These are phyloP conservation scores for Nasonia longicornis DNA, from an alignment of 1,140 invertebrate species.

Conservation along the genomic window DNA sequence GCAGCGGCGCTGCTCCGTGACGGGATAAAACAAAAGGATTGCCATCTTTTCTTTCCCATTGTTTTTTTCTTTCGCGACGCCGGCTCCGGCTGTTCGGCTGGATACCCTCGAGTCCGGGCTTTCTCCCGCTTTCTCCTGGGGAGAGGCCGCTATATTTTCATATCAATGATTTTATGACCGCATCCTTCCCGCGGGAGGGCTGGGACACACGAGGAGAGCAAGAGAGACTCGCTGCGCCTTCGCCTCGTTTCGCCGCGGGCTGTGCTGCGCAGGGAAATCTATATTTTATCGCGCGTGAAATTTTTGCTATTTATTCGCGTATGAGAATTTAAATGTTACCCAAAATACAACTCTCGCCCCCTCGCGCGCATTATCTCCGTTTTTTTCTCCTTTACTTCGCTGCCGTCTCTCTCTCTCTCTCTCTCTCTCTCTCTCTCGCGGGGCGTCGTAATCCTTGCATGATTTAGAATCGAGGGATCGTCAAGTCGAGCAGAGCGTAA, in stretches of 20 bases:
- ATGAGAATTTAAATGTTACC: constrained; percentile 71
- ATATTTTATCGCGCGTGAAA: constrained; percentile 71
- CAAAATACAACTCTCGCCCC: constrained; percentile 57
- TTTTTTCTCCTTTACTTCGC: constrained; percentile 33
- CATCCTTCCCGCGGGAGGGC: constrained; percentile 60
- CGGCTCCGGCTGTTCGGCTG: constrained; percentile 55
- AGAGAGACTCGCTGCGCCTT: constrained; percentile 24
- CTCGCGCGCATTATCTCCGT: neutral
- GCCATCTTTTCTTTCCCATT: constrained; percentile 44
- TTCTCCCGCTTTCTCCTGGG: constrained; percentile 33
- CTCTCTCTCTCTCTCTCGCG: neutral
- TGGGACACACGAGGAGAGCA: constrained; percentile 23
- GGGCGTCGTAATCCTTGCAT: constrained; percentile 61
- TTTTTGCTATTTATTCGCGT: constrained; percentile 71
- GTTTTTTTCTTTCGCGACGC: constrained; percentile 50
- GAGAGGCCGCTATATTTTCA: constrained; percentile 67
- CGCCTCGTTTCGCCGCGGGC: constrained; percentile 48
- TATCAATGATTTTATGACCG: constrained; percentile 71
- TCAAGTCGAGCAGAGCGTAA: constrained; percentile 34
- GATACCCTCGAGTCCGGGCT: constrained; percentile 53
- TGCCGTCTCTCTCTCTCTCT: constrained; percentile 23
- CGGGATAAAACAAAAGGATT: constrained; percentile 60
- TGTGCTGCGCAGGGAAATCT: constrained; percentile 62
- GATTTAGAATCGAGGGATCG: constrained; percentile 61
- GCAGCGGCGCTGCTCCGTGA: neutral